Evolutionary conservation across 2,888 invertebrate species (phyloP).

Genomic region (Plemyria rubiginata): DNA sequence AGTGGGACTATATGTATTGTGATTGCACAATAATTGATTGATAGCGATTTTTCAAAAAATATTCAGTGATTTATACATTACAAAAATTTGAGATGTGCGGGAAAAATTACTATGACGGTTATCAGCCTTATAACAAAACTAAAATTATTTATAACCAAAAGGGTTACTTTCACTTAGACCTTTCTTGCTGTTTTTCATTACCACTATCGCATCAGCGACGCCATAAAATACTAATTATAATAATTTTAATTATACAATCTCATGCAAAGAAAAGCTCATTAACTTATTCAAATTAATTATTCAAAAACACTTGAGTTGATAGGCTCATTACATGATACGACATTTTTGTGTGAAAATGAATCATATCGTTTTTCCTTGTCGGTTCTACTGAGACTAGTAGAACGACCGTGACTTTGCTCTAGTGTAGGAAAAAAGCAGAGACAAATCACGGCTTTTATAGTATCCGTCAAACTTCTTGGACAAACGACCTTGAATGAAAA

Average conservation of each 20-base stretch:
- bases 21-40: no score
- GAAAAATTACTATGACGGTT: no score
- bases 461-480: no score
- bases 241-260: conserved; percentile 16
- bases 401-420: no score
- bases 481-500: no score
- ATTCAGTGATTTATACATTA: no score
- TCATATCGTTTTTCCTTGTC: conserved; percentile 25
- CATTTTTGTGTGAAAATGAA: conserved; percentile 35
- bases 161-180: conserved; percentile 9
- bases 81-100: no score
- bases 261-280: conserved; percentile 12
- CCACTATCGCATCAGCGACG: conserved; percentile 3
- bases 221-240: conserved; percentile 4
- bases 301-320: conserved; percentile 26
- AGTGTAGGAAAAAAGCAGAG: no score
- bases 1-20: no score
- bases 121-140: no score
- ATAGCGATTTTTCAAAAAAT: no score
- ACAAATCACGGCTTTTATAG: no score
- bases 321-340: conserved; percentile 27
- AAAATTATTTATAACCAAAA: background rate
- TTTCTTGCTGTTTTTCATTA: conserved; percentile 7
- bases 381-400: conserved; percentile 2
- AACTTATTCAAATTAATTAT: conserved; percentile 27